A percentile compares a stretch with the other conserved stretches of the same genome.
Conservation (phyloP, 2,888 invertebrate genomes). For the Ethmia dodecea region DNA sequence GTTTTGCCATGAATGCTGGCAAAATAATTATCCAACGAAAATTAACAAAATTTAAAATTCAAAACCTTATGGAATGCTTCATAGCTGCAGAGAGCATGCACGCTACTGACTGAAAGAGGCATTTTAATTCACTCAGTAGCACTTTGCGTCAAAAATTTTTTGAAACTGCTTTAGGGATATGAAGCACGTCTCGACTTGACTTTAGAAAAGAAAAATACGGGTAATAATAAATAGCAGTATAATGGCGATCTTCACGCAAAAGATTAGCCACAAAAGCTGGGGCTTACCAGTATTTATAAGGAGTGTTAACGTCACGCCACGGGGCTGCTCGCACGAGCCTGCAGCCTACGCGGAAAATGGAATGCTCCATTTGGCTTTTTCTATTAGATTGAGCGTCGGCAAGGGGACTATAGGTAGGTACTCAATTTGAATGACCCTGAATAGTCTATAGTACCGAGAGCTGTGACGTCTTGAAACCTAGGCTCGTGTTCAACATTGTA, state of each 20-base stretch:
- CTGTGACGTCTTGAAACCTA: no score
- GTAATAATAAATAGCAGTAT: constrained; percentile 73
- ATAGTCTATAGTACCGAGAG: no score
- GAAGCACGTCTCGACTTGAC: constrained; percentile 59
- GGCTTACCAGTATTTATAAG: constrained; percentile 76
- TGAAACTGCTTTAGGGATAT: constrained; percentile 50
- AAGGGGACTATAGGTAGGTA: no score
- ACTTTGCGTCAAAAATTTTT: constrained; percentile 35
- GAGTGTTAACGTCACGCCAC: constrained; percentile 65
- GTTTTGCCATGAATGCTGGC: constrained; percentile 28
- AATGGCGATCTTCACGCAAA: constrained; percentile 73
- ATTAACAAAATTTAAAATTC: constrained; percentile 64
- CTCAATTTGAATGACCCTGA: no score
- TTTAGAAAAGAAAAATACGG: constrained; percentile 61
- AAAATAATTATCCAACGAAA: constrained; percentile 37
- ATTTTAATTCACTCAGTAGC: constrained; percentile 55
- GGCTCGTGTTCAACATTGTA: no score
- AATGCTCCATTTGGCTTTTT: constrained; percentile 21
- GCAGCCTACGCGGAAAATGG: constrained; percentile 26
- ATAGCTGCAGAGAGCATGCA: constrained; percentile 49
- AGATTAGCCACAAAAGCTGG: constrained; percentile 74
- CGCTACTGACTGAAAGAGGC: constrained; percentile 50
- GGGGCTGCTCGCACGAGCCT: constrained; percentile 28
- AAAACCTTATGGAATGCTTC: constrained; percentile 58
- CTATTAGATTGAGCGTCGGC: no score